phyloP scores from a whole-genome alignment of 2,888 invertebrate species.

The Mesorhabditis sp. region DNA sequence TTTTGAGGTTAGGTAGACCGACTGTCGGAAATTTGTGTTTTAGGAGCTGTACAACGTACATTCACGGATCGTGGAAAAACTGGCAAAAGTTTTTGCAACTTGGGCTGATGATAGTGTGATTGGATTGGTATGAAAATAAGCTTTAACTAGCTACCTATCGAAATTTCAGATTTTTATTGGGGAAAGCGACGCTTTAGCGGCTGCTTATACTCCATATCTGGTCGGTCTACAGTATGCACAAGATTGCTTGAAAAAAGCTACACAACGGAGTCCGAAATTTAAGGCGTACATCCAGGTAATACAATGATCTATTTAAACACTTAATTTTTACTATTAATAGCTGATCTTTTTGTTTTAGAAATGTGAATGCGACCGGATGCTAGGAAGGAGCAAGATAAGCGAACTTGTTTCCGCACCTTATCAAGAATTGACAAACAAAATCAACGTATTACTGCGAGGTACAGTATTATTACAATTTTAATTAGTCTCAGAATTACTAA shows the following conservation, averaged over 20 bases:
- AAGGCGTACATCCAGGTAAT: constrained; percentile 1
- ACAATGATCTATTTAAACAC: not conserved
- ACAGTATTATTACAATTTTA: not conserved
- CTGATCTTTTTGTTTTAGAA: not conserved
- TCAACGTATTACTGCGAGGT: not conserved
- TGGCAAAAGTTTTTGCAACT: not conserved
- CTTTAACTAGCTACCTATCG: not conserved
- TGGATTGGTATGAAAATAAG: not conserved
- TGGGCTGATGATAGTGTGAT: constrained; percentile 6
- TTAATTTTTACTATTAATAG: not conserved
- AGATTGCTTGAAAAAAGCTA: not conserved
- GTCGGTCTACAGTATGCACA: not conserved
- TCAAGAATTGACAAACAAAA: constrained; percentile 3
- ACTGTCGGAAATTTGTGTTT: not conserved
- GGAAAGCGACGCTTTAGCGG: not conserved
- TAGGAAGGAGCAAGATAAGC: not conserved
- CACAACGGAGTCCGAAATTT: constrained; percentile 4
- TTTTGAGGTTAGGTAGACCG: not conserved
- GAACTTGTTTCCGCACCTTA: not conserved
- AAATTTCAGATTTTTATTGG: not conserved
- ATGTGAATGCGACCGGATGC: constrained; percentile 2
- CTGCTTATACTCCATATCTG: not conserved
- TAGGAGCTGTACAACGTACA: not conserved
- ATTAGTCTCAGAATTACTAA: not conserved
- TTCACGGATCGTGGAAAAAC: not conserved